A percentile compares a stretch with the other conserved stretches of the same genome.
phyloP scores from a whole-genome alignment of 2,888 invertebrate genomes.

The Athrips mouffetella region DNA sequence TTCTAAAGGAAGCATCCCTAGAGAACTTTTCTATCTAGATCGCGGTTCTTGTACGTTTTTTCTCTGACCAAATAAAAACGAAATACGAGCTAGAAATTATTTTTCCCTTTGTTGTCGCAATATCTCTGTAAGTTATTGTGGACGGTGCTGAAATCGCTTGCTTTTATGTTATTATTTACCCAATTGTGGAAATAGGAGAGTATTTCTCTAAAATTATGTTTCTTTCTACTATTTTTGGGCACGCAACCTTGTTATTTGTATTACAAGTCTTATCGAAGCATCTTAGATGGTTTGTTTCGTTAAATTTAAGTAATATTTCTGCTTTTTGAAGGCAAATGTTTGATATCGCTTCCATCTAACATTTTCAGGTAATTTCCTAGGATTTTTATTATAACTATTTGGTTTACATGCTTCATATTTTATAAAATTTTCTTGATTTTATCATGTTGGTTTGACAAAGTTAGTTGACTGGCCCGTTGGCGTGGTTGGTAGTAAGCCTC shows the following conservation, averaged over 20 bases:
- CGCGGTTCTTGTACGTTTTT: constrained; percentile 3
- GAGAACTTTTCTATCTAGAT: neutral
- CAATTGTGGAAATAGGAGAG: constrained; percentile 11
- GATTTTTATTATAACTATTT: neutral
- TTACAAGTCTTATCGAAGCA: constrained; percentile 1
- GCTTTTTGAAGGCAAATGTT: neutral
- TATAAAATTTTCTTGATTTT: neutral
- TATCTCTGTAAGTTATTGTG: constrained; percentile 24
- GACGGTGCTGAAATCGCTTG: constrained; percentile 21
- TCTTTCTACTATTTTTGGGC: constrained; percentile 4
- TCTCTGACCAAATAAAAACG: constrained; percentile 18
- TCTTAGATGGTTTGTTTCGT: neutral
- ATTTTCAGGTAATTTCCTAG: neutral
- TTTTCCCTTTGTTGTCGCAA: constrained; percentile 20
- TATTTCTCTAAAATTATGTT: constrained; percentile 2
- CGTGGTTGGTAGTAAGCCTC: too few species aligned
- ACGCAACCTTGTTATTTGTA: neutral
- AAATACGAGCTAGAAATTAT: constrained; percentile 20
- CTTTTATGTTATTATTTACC: constrained; percentile 23
- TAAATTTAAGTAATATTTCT: neutral
- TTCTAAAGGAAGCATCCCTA: neutral
- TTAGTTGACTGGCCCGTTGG: neutral
- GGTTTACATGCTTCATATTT: neutral
- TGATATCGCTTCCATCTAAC: neutral
- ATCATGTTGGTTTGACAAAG: neutral